Base-by-base conservation (phyloP, 2,888 invertebrate genomes). In the Xestoiulus laeticollis region DNA sequence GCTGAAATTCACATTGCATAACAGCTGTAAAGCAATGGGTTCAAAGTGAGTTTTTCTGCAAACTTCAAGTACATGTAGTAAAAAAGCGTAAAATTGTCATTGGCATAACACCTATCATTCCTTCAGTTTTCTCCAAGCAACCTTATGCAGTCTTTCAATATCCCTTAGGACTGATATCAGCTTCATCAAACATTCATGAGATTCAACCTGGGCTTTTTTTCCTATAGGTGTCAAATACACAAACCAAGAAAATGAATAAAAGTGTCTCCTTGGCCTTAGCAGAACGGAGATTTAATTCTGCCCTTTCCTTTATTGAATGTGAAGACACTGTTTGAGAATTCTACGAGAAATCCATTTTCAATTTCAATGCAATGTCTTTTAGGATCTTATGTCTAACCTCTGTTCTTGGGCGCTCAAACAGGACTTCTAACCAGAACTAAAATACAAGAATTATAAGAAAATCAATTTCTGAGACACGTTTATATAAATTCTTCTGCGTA, bases 141-240 rank as follows among this genome's bases (percentile, higher is more conserved):
- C 59, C 59, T 5, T 38, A 38, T 38, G 1, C 8, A 38, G 38
- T 38, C 38, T 38, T 59, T n/a, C 59, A 59, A 59, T 59, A 59
- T 59, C 59, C 59, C 59, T n/a, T 19, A 59, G 59, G 59, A 59
- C 59, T 59, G 59, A 59, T 59, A 59, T 19, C 14, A 59, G 59
- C 59, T 59, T n/a, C 59, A 59, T 59, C 59, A 59, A n/a, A n/a
- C 59, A 59, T 59, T 59, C 59, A 59, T 59, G 59, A 59, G 59
- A 59, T 59, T 59, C 59, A 59, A 59, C 59, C 59, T 59, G 59
- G 59, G 59, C 59, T n/a, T 59, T 38, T 59, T 59, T n/a, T n/a
- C n/a, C n/a, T n/a, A n/a, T n/a, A 59, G 59, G 59, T 59, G 59
- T 59, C 59, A 59, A 59, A 19, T n/a, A 59, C 59, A n/a, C 59